These are phyloP conservation scores for Potorous gilbertii DNA, from an alignment of 2,797 vertebrate genomes.

Conservation along the genomic window DNA sequence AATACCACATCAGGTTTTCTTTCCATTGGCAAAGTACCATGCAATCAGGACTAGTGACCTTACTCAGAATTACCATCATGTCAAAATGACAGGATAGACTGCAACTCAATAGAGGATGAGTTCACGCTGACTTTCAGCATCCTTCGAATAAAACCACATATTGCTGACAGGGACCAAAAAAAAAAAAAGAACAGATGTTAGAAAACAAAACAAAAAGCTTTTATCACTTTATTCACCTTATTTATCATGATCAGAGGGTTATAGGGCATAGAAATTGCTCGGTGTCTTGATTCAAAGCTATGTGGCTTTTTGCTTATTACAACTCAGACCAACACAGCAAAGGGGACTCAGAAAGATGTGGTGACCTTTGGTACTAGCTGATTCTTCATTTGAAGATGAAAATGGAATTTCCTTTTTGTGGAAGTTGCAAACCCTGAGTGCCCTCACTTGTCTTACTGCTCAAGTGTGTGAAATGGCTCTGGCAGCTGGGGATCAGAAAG, in stretches of 20 bases:
- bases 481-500: not conserved
- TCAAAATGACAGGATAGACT: not conserved
- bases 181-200: not conserved
- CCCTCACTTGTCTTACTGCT: not conserved
- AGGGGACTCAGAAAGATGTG: conserved; percentile 27
- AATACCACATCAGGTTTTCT: not conserved
- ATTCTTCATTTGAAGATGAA: conserved; percentile 55
- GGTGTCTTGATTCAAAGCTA: not conserved
- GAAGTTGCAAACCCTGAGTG: not conserved
- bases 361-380: conserved; percentile 40
- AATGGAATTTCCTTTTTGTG: conserved; percentile 43
- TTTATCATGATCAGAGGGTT: conserved; percentile 5
- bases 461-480: not conserved
- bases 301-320: conserved; percentile 22
- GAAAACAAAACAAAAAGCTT: not conserved
- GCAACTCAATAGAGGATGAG: not conserved
- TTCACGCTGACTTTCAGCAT: not conserved
- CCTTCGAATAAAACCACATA: conserved; percentile 11
- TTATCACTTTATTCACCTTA: not conserved
- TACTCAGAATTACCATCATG: not conserved
- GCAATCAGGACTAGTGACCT: conserved; percentile 40
- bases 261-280: not conserved
- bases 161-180: not conserved
- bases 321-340: conserved; percentile 11
- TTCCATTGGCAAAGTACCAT: not conserved